Conservation (phyloP, 2,888 invertebrate species). For the Patella caerulea region DNA sequence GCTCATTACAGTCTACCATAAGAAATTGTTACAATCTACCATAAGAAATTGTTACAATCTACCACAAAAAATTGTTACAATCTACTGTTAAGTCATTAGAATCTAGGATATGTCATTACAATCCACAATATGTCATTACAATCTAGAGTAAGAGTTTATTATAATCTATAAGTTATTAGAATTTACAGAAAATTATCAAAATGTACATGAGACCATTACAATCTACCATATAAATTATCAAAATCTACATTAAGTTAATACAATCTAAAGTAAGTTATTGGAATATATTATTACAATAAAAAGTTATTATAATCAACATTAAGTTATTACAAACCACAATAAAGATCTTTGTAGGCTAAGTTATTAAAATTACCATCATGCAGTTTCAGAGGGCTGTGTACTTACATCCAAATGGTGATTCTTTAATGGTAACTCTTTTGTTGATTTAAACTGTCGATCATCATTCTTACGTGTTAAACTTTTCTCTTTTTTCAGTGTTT, state of each 20-base stretch:
- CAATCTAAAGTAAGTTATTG: not conserved
- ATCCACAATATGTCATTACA: too few relatives aligned
- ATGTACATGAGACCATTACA: not conserved
- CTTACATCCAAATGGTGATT: too few relatives aligned
- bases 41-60: too few relatives aligned
- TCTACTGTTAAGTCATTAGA: not conserved
- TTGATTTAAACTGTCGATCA: too few relatives aligned
- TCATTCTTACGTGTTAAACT: too few relatives aligned
- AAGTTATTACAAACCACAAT: not conserved
- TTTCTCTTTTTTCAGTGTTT: conserved; percentile 26
- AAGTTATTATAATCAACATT: not conserved
- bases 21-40: too few relatives aligned
- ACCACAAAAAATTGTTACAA: too few relatives aligned
- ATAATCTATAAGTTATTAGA: not conserved
- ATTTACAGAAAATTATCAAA: not conserved
- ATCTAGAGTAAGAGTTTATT: not conserved
- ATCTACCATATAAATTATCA: not conserved
- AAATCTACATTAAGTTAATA: not conserved
- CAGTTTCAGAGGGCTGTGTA: too few relatives aligned
- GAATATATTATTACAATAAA: not conserved
- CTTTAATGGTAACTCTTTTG: too few relatives aligned
- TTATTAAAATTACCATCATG: too few relatives aligned
- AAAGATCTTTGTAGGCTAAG: too few relatives aligned
- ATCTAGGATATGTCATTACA: not conserved
- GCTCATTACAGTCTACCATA: too few relatives aligned